Base-by-base conservation (phyloP, 1,140 invertebrate species). In the Drosophila mayri region DNA sequence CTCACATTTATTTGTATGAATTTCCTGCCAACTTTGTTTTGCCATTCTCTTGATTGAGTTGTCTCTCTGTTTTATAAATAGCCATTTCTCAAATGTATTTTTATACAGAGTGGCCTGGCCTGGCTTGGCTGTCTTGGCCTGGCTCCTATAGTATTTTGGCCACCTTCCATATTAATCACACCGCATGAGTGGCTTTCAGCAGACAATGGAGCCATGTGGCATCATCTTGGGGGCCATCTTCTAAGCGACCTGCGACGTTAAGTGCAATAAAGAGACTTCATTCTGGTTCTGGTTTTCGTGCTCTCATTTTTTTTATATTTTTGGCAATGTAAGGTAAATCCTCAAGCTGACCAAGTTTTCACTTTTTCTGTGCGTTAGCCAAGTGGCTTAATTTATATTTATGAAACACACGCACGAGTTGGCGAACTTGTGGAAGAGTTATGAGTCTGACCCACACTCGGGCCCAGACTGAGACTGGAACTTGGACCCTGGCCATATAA, bases 301-400 rank as follows among this genome's bases (percentile, higher is more conserved):
- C 18, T 16, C 49, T 50, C 54, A n/a, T 32, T 60, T 55, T 41
- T 25, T 55, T 60, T 25, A 28, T 58, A 18, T 65, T 46, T 67
- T 71, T 82, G 70, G 50, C 61, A 37, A 40, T 37, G 63, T 46
- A 30, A 58, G 70, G 63, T 44, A 65, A 75, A 63, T 60, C 59
- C 14, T 2, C 35, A 16, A 62, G 75, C 66, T 87, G 76, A 72
- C 62, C 84, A 83, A 83, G 52, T 78, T 82, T 82, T 68, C 54
- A 63, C 58, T 77, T 82, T 72, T 87, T 64, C 50, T 60, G 79
- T 84, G 84, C 78, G 84, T 85, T 88, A 90, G 81, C 68, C 77
- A 72, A 81, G 85, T 90, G 84, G 70, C 81, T 90, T 88, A 84
- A 88, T 88, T 88, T 88, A 88, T 88, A 90, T 88, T 88, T 88